phyloP scores from a whole-genome alignment of 2,888 invertebrate species.

The Gisinianus flammeolus region DNA sequence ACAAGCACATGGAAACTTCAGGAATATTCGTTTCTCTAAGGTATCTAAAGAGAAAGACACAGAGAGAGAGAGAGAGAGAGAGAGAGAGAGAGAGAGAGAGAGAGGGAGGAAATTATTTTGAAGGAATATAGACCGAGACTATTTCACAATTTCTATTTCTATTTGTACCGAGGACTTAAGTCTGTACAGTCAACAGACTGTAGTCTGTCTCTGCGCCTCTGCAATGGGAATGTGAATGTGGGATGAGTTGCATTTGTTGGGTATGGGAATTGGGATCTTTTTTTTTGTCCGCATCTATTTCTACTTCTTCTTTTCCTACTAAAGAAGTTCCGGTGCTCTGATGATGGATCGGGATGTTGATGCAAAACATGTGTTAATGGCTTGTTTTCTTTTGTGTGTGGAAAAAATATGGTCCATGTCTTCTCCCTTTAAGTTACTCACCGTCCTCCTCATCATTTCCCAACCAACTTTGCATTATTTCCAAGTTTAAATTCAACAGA shows the following conservation, averaged over 20 bases:
- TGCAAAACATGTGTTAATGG: slow-evolving; percentile 53
- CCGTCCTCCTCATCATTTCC: not conserved
- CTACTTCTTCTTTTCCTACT: not conserved
- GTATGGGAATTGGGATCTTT: not conserved
- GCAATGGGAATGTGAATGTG: no score
- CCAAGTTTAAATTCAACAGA: no score
- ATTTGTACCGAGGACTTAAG: not conserved
- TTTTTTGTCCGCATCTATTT: not conserved
- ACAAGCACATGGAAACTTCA: no score
- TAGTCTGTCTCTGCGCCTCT: not conserved
- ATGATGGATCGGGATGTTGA: slow-evolving; percentile 49
- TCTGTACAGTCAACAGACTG: not conserved
- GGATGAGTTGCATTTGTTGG: not conserved
- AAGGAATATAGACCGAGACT: no score
- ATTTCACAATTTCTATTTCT: not conserved
- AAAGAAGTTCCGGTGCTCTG: slow-evolving; percentile 43
- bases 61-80: no score
- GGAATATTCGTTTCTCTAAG: no score
- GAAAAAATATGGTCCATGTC: slow-evolving; percentile 20
- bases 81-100: no score
- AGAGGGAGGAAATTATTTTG: no score
- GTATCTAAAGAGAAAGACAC: no score
- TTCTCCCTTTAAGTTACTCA: not conserved
- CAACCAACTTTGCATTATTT: not conserved
- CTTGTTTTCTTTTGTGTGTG: slow-evolving; percentile 45